These are phyloP conservation scores for Chauna torquata DNA, from an alignment of 2,113 vertebrate genomes.

Conservation along the genomic window DNA sequence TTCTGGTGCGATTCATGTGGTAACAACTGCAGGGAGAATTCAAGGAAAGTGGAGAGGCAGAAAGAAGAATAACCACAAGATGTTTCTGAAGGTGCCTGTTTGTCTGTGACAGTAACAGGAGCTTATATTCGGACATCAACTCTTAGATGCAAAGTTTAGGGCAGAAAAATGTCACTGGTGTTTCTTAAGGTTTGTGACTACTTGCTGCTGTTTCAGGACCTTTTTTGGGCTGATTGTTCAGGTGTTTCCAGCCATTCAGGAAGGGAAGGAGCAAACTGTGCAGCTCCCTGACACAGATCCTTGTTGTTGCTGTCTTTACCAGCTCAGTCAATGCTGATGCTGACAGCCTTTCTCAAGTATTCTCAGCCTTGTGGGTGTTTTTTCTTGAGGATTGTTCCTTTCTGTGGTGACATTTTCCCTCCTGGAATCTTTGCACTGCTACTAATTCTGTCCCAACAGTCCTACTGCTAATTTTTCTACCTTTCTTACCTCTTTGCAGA, in stretches of 20 bases:
- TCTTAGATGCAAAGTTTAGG: not conserved
- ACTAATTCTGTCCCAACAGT: not conserved
- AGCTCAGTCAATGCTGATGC: fast-evolving
- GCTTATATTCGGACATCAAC: not conserved
- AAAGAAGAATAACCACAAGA: not conserved
- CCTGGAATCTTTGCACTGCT: not conserved
- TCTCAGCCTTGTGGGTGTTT: not conserved
- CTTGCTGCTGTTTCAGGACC: not conserved
- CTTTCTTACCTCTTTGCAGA: not conserved
- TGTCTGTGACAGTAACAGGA: not conserved
- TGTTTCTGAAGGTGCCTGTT: not conserved
- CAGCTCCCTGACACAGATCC: not conserved
- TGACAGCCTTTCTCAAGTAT: not conserved
- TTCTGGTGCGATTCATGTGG: not conserved
- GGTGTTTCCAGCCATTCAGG: not conserved
- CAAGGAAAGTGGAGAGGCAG: not conserved
- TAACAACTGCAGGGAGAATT: not conserved
- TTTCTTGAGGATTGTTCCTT: not conserved
- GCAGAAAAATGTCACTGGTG: not conserved
- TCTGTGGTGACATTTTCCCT: not conserved
- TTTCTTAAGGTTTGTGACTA: not conserved
- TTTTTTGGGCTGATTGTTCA: not conserved
- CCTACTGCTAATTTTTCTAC: not conserved
- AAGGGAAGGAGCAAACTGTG: not conserved
- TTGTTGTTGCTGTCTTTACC: fast-evolving